A percentile compares a stretch with the other conserved stretches of the same genome.
These are phyloP conservation scores for Amphipoea oculea DNA, from an alignment of 2,888 invertebrate species.

Conservation along the genomic window DNA sequence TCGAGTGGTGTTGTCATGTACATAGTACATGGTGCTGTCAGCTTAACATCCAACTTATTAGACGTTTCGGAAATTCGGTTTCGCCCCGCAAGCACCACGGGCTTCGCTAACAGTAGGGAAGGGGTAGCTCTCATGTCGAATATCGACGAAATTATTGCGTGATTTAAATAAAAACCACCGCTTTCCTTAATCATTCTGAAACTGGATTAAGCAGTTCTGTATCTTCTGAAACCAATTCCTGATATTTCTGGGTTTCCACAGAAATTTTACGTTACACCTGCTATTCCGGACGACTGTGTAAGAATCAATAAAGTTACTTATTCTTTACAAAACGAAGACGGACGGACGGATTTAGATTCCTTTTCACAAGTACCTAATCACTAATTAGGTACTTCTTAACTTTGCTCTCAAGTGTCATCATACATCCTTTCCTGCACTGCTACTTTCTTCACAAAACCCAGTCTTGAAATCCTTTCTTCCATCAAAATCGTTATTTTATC, in stretches of 20 bases:
- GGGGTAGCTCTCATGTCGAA: slow-evolving; percentile 48
- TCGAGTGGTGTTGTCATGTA: slow-evolving; percentile 81
- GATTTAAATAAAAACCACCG: not conserved
- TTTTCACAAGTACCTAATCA: not conserved
- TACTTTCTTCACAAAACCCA: not conserved
- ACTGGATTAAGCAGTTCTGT: too few relatives aligned
- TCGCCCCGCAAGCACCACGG: slow-evolving; percentile 86
- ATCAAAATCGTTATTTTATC: slow-evolving; percentile 12
- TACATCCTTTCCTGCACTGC: not conserved
- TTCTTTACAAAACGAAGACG: not conserved
- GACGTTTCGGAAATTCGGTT: slow-evolving; percentile 90
- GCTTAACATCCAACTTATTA: slow-evolving; percentile 90
- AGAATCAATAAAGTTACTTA: not conserved
- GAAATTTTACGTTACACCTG: too few relatives aligned
- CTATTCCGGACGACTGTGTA: not conserved
- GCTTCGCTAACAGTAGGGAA: slow-evolving; percentile 77
- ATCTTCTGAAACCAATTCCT: too few relatives aligned
- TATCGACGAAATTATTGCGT: slow-evolving; percentile 41
- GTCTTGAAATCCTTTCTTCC: not conserved
- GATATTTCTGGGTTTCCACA: not conserved
- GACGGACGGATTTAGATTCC: not conserved
- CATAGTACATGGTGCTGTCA: slow-evolving; percentile 85
- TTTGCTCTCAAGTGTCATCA: not conserved
- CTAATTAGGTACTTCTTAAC: not conserved
- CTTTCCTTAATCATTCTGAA: not conserved